Conservation (phyloP, 2,888 invertebrate species). For the Drosophila cognata region DNA sequence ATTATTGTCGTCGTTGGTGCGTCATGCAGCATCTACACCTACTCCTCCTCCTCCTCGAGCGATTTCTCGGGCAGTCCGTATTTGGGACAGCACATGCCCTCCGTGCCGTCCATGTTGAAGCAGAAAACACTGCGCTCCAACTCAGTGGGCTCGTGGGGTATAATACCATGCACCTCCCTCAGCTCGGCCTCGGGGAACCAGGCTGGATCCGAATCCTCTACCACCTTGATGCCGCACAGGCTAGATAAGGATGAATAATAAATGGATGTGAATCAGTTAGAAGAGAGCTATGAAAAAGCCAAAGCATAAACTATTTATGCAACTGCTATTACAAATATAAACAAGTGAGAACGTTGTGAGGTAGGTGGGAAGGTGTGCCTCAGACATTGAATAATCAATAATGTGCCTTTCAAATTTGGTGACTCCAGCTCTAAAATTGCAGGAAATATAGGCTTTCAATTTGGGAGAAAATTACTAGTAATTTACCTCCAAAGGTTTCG, state of each 20-base stretch:
- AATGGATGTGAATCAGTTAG: background rate
- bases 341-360: background rate
- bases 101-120: constrained; percentile 92
- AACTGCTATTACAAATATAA: background rate
- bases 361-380: background rate
- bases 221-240: constrained; percentile 91
- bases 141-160: constrained; percentile 92
- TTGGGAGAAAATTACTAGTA: background rate
- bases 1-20: constrained; percentile 40
- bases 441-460: background rate
- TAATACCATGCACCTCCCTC: constrained; percentile 94
- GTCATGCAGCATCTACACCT: background rate
- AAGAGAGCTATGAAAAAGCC: background rate
- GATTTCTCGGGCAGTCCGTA: constrained; percentile 84
- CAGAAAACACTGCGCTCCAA: constrained; percentile 93
- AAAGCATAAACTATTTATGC: background rate
- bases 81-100: constrained; percentile 92
- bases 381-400: background rate
- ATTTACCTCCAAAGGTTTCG: background rate
- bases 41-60: constrained; percentile 84
- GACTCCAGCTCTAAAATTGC: background rate
- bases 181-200: constrained; percentile 96
- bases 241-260: constrained; percentile 85
- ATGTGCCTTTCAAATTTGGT: background rate
- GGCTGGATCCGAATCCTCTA: constrained; percentile 95